phyloP scores from a whole-genome alignment of 2,113 vertebrate genomes.

The Chrysemys picta region DNA sequence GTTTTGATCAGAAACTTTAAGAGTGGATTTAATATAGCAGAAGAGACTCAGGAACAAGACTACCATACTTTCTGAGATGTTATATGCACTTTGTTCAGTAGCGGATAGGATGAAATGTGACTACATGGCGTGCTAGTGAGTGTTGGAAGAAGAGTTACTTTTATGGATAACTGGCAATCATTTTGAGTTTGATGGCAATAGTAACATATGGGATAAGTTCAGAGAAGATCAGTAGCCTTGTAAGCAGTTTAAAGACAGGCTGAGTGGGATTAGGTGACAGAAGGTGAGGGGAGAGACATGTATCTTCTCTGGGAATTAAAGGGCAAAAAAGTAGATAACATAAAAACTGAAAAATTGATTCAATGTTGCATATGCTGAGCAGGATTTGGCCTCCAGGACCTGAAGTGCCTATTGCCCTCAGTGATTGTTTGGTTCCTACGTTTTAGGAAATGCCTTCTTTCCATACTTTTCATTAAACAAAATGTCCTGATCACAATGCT shows the following conservation, averaged over 20 bases:
- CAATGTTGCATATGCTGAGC: rapidly evolving
- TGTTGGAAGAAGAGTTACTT: background rate
- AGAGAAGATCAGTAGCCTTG: background rate
- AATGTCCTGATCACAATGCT: background rate
- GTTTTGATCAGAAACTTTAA: background rate
- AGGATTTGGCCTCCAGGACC: background rate
- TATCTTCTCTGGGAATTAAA: background rate
- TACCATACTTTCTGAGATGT: background rate
- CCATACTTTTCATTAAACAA: background rate
- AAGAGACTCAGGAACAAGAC: background rate
- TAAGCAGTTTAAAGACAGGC: background rate
- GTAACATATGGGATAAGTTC: background rate
- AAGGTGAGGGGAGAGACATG: background rate
- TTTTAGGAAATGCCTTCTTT: background rate
- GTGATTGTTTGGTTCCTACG: background rate
- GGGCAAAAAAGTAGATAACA: background rate
- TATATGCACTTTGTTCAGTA: background rate
- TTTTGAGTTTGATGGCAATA: background rate
- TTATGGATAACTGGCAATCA: background rate
- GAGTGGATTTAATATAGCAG: background rate
- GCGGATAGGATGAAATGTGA: background rate
- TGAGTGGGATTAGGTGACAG: rapidly evolving
- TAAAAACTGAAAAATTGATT: background rate
- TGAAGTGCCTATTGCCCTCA: rapidly evolving
- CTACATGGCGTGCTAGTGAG: background rate